phyloP scores from a whole-genome alignment of 2,888 invertebrate genomes.

The Coleophora deauratella region DNA sequence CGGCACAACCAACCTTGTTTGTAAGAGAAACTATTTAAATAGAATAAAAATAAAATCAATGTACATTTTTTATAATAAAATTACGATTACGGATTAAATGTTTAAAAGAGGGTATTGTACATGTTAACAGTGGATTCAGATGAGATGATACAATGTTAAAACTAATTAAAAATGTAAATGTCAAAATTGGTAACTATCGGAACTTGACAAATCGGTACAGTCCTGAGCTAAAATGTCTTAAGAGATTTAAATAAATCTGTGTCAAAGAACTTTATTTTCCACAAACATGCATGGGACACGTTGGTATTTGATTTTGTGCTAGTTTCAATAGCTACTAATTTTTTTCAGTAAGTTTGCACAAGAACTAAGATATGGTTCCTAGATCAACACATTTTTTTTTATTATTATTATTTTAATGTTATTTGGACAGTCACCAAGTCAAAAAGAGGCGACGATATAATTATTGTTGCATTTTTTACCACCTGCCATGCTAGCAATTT shows the following conservation, averaged over 20 bases:
- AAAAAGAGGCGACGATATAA: too few species aligned
- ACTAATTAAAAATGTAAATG: background rate
- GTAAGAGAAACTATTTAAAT: constrained; percentile 60
- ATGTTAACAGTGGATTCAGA: constrained; percentile 24
- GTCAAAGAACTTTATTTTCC: too few species aligned
- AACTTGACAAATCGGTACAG: background rate
- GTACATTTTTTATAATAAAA: constrained; percentile 47
- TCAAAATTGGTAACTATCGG: background rate
- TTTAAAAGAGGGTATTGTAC: constrained; percentile 39
- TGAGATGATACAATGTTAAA: background rate
- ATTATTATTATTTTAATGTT: background rate
- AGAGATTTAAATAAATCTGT: too few species aligned
- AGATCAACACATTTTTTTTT: background rate
- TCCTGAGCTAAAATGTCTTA: too few species aligned
- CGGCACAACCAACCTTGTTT: constrained; percentile 65
- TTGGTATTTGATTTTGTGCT: too few species aligned
- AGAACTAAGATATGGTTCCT: constrained; percentile 5
- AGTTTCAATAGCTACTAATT: too few species aligned
- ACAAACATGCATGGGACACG: too few species aligned
- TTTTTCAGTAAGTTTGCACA: background rate
- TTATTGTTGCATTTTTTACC: too few species aligned
- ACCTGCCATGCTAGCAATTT: too few species aligned
- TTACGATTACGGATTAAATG: constrained; percentile 23
- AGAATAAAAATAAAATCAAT: constrained; percentile 50
- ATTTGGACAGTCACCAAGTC: constrained; percentile 3